Evolutionary conservation across 30 jellyfish, hydroid and myxozoan genomes (phyloP).

Genomic region (Cassiopea xamachana): DNA sequence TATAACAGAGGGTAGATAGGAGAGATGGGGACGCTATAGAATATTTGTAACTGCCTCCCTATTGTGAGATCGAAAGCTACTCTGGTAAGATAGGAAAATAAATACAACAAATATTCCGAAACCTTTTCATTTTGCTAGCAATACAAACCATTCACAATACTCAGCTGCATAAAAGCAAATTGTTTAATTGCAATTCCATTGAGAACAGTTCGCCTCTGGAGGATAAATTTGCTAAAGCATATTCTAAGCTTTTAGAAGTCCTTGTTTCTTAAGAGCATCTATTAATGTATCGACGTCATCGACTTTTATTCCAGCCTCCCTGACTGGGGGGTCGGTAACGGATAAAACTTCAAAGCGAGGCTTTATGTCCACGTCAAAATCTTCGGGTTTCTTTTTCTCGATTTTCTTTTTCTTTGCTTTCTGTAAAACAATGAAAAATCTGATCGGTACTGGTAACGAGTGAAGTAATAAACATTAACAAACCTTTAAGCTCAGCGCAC

Average conservation of each 20-base stretch:
- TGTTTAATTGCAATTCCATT: no score
- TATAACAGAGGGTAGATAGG: no score
- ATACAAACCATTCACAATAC: background rate
- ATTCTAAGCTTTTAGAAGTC: conserved; percentile 71
- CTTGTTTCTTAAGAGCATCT: conserved; percentile 82
- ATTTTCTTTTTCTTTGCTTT: conserved; percentile 97
- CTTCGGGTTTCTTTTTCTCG: conserved; percentile 79
- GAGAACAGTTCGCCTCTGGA: background rate
- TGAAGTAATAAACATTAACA: background rate
- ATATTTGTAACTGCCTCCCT: no score
- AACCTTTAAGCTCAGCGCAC: no score
- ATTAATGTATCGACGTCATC: conserved; percentile 85
- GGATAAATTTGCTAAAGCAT: background rate
- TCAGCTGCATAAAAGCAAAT: background rate
- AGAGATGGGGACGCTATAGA: no score
- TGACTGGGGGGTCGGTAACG: conserved; percentile 96
- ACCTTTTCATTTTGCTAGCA: background rate
- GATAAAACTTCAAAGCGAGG: conserved; percentile 84
- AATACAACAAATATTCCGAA: background rate
- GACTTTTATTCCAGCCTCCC: conserved; percentile 95
- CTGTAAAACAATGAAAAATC: conserved; percentile 22
- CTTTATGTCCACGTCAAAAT: conserved; percentile 90
- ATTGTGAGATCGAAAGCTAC: no score
- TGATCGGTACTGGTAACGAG: background rate
- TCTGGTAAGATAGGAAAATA: no score